A percentile compares a stretch with the other conserved stretches of the same genome.
Conservation (phyloP, 2,113 vertebrate species). For the Tragulus kanchil region DNA sequence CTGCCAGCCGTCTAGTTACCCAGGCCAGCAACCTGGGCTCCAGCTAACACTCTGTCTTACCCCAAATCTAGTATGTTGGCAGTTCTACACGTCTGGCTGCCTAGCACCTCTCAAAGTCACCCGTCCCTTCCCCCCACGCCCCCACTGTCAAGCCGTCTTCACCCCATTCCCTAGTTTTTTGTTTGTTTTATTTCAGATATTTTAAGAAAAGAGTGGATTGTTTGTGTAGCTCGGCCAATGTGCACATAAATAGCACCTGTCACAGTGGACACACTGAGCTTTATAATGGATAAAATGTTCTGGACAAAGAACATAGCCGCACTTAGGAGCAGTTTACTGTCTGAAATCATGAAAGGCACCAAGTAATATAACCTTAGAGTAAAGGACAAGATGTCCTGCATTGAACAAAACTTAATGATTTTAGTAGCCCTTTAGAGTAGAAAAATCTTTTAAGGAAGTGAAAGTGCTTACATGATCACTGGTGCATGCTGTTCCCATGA, state of each 20-base stretch:
- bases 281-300: constrained; percentile 62
- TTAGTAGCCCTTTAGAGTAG: constrained; percentile 21
- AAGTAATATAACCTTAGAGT: constrained; percentile 51
- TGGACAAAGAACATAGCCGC: constrained; percentile 48
- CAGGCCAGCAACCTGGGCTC: neutral
- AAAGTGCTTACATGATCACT: constrained; percentile 66
- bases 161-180: no score
- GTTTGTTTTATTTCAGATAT: constrained; percentile 56
- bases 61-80: neutral
- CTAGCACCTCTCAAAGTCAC: neutral
- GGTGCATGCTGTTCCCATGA: constrained; percentile 67
- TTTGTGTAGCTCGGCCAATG: constrained; percentile 13
- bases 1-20: neutral
- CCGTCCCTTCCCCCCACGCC: neutral
- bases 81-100: neutral
- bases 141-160: neutral
- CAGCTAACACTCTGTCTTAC: neutral
- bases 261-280: constrained; percentile 32
- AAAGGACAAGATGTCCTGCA: constrained; percentile 70
- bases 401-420: constrained; percentile 62
- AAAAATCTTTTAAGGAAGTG: constrained; percentile 30
- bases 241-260: constrained; percentile 35
- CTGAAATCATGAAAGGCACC: constrained; percentile 63
- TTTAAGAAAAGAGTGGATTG: constrained; percentile 32
- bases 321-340: constrained; percentile 56